Base-by-base conservation (phyloP, 2,888 invertebrate genomes). In the Ellobium chinense region DNA sequence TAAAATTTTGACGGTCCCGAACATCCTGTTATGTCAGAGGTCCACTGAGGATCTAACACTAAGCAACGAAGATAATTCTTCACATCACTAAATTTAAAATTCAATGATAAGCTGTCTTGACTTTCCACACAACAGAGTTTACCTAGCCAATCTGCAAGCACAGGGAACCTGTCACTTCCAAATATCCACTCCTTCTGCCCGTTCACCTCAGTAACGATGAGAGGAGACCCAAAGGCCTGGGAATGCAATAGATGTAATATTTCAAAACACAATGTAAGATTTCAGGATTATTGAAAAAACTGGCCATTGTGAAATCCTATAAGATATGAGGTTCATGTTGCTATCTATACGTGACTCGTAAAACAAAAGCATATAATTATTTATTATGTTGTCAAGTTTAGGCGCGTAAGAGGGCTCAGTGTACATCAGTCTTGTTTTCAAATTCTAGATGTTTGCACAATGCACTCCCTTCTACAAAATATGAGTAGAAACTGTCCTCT, bases 221-320 rank as follows among this genome's bases (percentile, higher is more conserved):
- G 91, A 5, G 93, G 93, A 14, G 92, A 89, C 21, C 93, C 93
- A 89, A 93, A 93, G 0, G 92, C 93, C 93, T 93, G 84, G 24
- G 89, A 86, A 46, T 12, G 46, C 18, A 46, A 46, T 46, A 46
- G 7, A 12, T 12, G 18, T 12, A 12, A 46, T 12, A 12, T 46
- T 46, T 46, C 46, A 46, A 12, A 18, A 7, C 46, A 12, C 9
- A 46, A 46, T 46, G 9, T 12, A 18, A 12, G 9, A 46, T 12
- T 18, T 46, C 46, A 46, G 7, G 46, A 46, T 12, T 12, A 7
- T 18, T 46, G 46, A 7, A 46, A 46, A 7, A 12, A 12, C 7
- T 7, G 7, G 46, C 46, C 7, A 46, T 7, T 12, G 18, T 46
- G 9, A 46, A 46, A 46, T 12, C 18, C 9, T 46, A 18, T 18